phyloP scores from a whole-genome alignment of 2,113 vertebrate species.

The Orthochromis indermauri region DNA sequence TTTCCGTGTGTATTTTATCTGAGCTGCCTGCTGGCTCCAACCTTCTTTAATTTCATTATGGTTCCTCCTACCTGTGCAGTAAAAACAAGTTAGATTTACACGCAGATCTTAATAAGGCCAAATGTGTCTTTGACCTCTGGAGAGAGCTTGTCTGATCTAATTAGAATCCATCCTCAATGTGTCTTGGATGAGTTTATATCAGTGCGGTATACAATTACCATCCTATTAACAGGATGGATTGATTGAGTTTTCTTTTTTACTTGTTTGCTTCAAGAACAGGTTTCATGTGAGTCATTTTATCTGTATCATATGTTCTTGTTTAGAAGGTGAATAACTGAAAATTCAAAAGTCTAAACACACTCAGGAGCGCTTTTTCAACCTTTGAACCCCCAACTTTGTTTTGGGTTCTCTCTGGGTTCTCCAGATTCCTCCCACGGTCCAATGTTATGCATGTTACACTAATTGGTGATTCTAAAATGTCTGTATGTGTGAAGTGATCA shows the following conservation, averaged over 20 bases:
- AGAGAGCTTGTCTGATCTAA: neutral
- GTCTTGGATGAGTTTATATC: neutral
- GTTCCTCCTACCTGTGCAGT: neutral
- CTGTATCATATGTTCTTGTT: neutral
- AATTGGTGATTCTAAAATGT: neutral
- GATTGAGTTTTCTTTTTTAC: neutral
- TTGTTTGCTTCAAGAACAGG: neutral
- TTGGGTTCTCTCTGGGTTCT: neutral
- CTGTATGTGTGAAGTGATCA: neutral
- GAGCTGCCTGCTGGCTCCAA: neutral
- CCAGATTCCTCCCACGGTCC: neutral
- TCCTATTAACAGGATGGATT: neutral
- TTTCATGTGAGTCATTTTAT: neutral
- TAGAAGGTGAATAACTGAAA: neutral
- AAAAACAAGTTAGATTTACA: neutral
- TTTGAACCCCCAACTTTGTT: neutral
- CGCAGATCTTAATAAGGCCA: conserved; percentile 10
- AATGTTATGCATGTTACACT: neutral
- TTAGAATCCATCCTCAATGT: neutral
- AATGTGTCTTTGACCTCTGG: conserved; percentile 18
- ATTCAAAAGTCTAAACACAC: neutral
- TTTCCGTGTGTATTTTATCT: neutral
- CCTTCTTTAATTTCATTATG: neutral
- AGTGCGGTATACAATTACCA: neutral
- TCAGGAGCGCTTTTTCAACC: neutral